Evolutionary conservation across 2,797 vertebrate genomes (phyloP), one percentile per base, ranked within the genome.

Genomic region (Sebastes cheni): DNA sequence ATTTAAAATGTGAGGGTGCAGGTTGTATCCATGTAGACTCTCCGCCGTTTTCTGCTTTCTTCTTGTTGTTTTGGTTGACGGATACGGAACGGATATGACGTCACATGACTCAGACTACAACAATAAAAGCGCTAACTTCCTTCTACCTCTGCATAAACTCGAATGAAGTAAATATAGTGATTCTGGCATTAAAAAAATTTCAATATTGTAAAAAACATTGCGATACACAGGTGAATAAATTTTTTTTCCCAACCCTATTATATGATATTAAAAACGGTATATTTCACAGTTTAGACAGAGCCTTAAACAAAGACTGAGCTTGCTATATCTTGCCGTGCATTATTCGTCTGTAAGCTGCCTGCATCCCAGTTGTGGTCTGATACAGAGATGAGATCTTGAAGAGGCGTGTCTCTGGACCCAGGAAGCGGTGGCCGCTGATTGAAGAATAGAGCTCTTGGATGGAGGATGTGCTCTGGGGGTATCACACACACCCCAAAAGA

Each of bases 371-470:
- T 90, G 89, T 88, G 92, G 77, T 83, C 83, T 80, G 90, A 91
- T 89, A 88, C 84, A 42, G 90, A 90, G 91, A 93, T 91, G 89
- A 91, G 85, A 92, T 94, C 92, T 93, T 94, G 90, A 89, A 88
- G 91, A 90, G 92, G 91, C 90, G 91, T 93, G 93, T 91, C 89
- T 87, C 86, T 94, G 93, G 93, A 93, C 89, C 80, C 81, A 82
- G 91, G 90, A 93, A 93, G 92, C 91, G 90, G 89, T 73, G 91
- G 83, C 89, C 89, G 72, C 91, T 94, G 94, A 94, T 94, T 94
- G 92, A 92, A 94, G 92, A 93, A 93, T 87, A 83, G 92, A 86
- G 89, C 89, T 89, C 85, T 93, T 95, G 94, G 93, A 94, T 70
- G 80, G 89, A 86, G 88, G 89, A 89, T 79, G 86, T 90, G 88